Percentiles rank a stretch among this genome's conserved stretches.
Conservation (phyloP, 2,888 invertebrate genomes). For the Hypomecis punctinalis region DNA sequence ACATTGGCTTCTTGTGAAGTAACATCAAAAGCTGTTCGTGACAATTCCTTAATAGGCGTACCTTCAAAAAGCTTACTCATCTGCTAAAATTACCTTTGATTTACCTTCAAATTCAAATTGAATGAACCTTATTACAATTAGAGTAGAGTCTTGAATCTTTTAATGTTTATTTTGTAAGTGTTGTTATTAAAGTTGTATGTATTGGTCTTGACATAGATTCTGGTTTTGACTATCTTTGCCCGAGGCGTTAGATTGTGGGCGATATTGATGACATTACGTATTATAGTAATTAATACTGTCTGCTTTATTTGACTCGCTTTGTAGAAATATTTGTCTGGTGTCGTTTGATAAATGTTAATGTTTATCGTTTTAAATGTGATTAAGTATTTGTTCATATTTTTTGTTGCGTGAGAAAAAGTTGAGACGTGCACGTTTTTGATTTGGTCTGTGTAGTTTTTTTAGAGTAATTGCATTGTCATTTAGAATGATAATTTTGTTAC, state of each 20-base stretch:
- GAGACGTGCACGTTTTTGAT: not conserved
- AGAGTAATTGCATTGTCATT: no score
- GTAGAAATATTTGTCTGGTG: slow-evolving; percentile 32
- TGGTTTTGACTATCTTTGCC: slow-evolving; percentile 56
- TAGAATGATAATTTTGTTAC: no score
- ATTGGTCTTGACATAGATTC: slow-evolving; percentile 67
- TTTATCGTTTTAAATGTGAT: slow-evolving; percentile 27
- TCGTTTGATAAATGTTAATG: slow-evolving; percentile 28
- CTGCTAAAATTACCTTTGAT: slow-evolving; percentile 28
- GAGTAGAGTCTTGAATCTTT: slow-evolving; percentile 30
- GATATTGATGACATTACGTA: slow-evolving; percentile 54
- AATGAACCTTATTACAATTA: slow-evolving; percentile 2
- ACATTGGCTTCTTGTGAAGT: slow-evolving; percentile 42
- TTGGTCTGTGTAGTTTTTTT: not conserved
- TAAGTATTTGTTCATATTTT: slow-evolving; percentile 17
- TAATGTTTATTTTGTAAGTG: slow-evolving; percentile 11
- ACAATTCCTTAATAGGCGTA: slow-evolving; percentile 57
- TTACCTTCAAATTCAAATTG: not conserved
- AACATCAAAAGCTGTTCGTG: slow-evolving; percentile 49
- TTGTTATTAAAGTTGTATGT: slow-evolving; percentile 34
- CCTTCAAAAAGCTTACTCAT: slow-evolving; percentile 50
- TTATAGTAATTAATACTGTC: slow-evolving; percentile 38
- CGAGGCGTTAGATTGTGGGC: slow-evolving; percentile 54
- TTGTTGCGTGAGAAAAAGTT: slow-evolving; percentile 15
- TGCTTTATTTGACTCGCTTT: slow-evolving; percentile 37